Percentiles rank a stretch among this genome's conserved stretches.
Conservation (phyloP, 2,797 vertebrate species). For the Botia kubotai region DNA sequence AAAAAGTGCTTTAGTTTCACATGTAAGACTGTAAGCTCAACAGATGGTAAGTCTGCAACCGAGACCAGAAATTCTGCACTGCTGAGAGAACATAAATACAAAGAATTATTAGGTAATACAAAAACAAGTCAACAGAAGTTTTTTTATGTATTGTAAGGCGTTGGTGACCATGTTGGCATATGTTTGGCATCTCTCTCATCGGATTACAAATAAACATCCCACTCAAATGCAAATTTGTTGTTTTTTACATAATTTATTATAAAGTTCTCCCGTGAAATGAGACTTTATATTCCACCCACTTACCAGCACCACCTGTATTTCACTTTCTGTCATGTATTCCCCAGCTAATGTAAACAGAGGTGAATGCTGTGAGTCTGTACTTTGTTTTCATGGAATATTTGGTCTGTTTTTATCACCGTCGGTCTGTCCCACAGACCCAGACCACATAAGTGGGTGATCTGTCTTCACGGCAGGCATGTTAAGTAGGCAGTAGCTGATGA, state of each 20-base stretch:
- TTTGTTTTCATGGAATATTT: slow-evolving; percentile 27
- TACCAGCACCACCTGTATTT: not conserved
- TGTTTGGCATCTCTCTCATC: slow-evolving; percentile 1
- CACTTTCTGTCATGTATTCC: not conserved
- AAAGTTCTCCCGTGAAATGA: not conserved
- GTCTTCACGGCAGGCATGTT: slow-evolving; percentile 40
- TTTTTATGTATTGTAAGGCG: not conserved
- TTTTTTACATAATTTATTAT: not conserved
- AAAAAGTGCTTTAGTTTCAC: not conserved
- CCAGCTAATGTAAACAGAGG: not conserved
- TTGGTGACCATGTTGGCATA: not conserved
- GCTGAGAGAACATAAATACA: not conserved
- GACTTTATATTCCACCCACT: slow-evolving; percentile 7
- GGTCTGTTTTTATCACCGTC: slow-evolving; percentile 28
- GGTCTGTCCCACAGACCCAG: slow-evolving; percentile 18
- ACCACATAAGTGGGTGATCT: slow-evolving; percentile 17
- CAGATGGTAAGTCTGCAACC: not conserved
- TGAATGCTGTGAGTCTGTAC: slow-evolving; percentile 6
- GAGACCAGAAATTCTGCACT: not conserved
- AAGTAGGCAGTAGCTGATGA: slow-evolving; percentile 36
- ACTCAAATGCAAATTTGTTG: not conserved
- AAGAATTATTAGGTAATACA: not conserved
- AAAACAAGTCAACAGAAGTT: not conserved
- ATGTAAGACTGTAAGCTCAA: not conserved
- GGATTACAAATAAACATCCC: slow-evolving; percentile 11